These are phyloP conservation scores for Upupa epops DNA, from an alignment of 2,113 vertebrate species.

Conservation along the genomic window DNA sequence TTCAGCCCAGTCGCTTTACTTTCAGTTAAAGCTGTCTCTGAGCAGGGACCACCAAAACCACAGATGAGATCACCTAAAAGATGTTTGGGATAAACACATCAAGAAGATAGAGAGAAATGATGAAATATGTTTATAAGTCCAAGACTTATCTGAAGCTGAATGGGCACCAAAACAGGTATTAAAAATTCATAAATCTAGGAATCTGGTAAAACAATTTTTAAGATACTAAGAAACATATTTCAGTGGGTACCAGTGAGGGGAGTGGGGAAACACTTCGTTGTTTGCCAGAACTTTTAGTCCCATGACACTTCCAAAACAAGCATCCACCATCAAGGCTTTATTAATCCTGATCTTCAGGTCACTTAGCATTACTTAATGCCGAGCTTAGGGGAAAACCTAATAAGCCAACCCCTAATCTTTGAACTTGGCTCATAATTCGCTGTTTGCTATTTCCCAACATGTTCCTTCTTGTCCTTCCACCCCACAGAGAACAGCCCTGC, in stretches of 20 bases:
- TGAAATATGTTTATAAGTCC: background rate
- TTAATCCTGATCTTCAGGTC: constrained; percentile 37
- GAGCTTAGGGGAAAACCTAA: constrained; percentile 4
- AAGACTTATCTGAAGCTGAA: background rate
- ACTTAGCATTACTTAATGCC: background rate
- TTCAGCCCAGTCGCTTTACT: background rate
- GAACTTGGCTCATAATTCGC: background rate
- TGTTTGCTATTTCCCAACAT: background rate
- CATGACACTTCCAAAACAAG: background rate
- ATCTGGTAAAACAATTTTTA: background rate
- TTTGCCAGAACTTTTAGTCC: background rate
- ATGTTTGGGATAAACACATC: background rate
- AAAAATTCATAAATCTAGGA: background rate
- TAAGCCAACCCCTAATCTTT: constrained; percentile 12
- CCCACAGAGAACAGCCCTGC: background rate
- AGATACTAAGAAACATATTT: background rate
- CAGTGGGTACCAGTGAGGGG: background rate
- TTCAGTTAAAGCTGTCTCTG: background rate
- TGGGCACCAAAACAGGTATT: background rate
- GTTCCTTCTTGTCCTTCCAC: constrained; percentile 28
- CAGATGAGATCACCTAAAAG: background rate
- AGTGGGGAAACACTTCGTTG: no score
- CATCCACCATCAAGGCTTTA: background rate
- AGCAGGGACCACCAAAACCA: background rate
- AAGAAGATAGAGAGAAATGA: background rate